Conservation (phyloP, 2,113 vertebrate species). For the Sapajus apella region DNA sequence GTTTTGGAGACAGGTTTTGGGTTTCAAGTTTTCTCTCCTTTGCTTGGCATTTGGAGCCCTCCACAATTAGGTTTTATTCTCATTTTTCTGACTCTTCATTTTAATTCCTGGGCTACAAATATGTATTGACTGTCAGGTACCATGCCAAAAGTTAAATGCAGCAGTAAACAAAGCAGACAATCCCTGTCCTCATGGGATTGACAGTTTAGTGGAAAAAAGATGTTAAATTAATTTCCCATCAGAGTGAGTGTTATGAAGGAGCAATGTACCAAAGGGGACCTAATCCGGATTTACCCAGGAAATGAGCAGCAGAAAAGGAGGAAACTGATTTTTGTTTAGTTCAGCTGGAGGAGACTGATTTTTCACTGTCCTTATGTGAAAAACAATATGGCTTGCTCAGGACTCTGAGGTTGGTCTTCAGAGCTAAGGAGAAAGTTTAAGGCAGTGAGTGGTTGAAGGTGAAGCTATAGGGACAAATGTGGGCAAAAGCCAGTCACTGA, state of each 20-base stretch:
- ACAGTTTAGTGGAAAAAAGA: conserved; percentile 5
- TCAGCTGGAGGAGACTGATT: not conserved
- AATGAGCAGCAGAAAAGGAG: not conserved
- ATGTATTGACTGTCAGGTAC: not conserved
- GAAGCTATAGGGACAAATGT: not conserved
- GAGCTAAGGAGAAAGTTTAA: not conserved
- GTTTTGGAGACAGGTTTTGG: not conserved
- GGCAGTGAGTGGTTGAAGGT: not conserved
- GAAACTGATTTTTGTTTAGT: not conserved
- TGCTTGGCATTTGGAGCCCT: not conserved
- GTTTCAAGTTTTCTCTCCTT: not conserved
- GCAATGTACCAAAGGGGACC: not conserved
- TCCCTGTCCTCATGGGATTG: not conserved
- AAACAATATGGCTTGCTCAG: too few species aligned
- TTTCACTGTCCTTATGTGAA: not conserved
- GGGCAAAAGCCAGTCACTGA: not conserved
- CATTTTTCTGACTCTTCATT: not conserved
- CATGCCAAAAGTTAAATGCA: conserved; percentile 2
- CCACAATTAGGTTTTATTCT: not conserved
- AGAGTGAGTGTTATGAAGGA: not conserved
- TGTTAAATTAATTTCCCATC: conserved; percentile 46
- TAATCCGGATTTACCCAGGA: not conserved
- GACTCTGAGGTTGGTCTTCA: not conserved
- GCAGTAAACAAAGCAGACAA: not conserved
- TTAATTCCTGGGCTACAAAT: not conserved